A percentile compares a stretch with the other conserved stretches of the same genome.
Evolutionary conservation across 2,797 vertebrate genomes (phyloP).

Genomic region (Halcyon badia): DNA sequence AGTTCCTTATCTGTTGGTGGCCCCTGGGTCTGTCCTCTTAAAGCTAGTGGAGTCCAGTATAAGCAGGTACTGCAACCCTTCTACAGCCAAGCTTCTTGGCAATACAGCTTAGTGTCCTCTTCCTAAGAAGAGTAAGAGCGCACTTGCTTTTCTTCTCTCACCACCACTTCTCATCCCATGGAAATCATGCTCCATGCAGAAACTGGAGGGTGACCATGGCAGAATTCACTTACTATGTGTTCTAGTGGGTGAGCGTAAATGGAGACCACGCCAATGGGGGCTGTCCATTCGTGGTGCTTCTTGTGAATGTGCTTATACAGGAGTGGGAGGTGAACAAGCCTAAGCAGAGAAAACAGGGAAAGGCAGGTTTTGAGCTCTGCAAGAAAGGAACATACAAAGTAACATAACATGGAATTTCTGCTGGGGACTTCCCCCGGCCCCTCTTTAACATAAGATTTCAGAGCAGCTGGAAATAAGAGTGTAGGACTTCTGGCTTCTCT

Average conservation of each 20-base stretch:
- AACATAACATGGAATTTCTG: not conserved
- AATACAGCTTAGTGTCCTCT: not conserved
- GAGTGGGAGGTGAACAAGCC: conserved; percentile 89
- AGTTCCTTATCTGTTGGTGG: not conserved
- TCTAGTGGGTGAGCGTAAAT: conserved; percentile 92
- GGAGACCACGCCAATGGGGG: conserved; percentile 87
- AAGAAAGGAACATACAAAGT: not conserved
- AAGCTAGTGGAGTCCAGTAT: not conserved
- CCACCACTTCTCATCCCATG: not conserved
- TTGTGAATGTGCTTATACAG: conserved; percentile 92
- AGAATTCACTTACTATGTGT: conserved; percentile 85
- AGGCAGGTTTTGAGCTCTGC: not conserved
- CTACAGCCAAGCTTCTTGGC: not conserved
- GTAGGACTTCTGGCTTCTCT: not conserved
- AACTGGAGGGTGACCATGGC: not conserved
- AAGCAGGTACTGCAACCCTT: not conserved
- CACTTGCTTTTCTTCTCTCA: not conserved
- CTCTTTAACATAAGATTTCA: not conserved
- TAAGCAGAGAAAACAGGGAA: conserved; percentile 42
- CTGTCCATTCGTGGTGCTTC: conserved; percentile 96
- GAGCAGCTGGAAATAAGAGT: not conserved
- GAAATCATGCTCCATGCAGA: not conserved
- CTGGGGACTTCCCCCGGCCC: not conserved
- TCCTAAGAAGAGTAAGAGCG: not conserved
- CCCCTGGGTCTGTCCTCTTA: not conserved